phyloP scores from a whole-genome alignment of 2,888 invertebrate species.

The Himalopsyche anomala region DNA sequence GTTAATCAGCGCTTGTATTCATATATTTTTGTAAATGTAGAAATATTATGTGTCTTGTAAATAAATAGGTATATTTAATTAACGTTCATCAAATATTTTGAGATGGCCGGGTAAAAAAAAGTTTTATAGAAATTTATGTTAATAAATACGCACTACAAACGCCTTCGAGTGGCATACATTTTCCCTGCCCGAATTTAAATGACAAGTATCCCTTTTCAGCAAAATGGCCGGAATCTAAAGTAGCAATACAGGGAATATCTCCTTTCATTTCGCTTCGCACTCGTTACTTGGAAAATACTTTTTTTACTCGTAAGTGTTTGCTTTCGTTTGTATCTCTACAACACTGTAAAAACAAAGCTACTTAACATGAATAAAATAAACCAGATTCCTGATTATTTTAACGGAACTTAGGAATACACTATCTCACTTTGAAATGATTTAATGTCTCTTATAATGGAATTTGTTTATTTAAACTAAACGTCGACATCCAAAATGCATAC shows the following conservation, averaged over 20 bases:
- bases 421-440: too few relatives aligned
- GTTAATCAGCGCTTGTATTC: too few relatives aligned
- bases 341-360: neutral
- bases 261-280: conserved; percentile 12
- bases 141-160: conserved; percentile 43
- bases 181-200: conserved; percentile 37
- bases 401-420: too few relatives aligned
- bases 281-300: conserved; percentile 24
- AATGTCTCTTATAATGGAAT: too few relatives aligned
- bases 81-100: conserved; percentile 1
- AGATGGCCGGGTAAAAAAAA: neutral
- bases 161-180: conserved; percentile 36
- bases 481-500: too few relatives aligned
- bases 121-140: conserved; percentile 1
- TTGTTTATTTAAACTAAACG: too few relatives aligned
- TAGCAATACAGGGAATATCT: conserved; percentile 28
- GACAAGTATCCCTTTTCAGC: conserved; percentile 38
- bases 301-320: conserved; percentile 14
- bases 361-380: too few relatives aligned
- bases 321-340: conserved; percentile 12
- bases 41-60: too few relatives aligned
- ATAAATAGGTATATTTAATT: neutral
- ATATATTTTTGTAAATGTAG: too few relatives aligned
- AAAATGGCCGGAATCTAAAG: conserved; percentile 37
- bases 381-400: too few relatives aligned